Base-by-base conservation (phyloP, 1,140 invertebrate species). In the Chionoecetes opilio region DNA sequence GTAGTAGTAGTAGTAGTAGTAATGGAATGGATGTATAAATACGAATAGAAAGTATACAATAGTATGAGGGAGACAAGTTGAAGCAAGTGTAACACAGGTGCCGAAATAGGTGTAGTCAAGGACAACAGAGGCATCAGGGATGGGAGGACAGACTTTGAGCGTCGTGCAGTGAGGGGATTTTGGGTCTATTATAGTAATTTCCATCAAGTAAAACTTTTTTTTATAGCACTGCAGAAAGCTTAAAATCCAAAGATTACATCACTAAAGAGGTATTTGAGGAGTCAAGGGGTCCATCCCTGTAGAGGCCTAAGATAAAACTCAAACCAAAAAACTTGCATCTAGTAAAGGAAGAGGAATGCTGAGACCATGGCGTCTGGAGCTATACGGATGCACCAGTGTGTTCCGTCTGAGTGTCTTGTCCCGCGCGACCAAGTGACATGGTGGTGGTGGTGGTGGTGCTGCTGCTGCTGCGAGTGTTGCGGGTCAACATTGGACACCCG, bases 171-270 rank as follows among this genome's bases (percentile, higher is more conserved):
- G 84, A 90, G 34, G n/a, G 85, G 34, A 31, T 82, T 34, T 41
- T 31, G 46, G 29, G 21, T 46, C 9, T 31, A 31, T 41, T 90
- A 87, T 26, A 17, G 46, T 93, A 8, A 87, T 87, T 34, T 31
- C 82, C 89, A 21, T 93, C 82, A 6, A 53, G 2, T 6, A 41
- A 85, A 31, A 86, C 32, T 31, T 31, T 31, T 38, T 1, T 35
- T 31, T 31, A 63, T 37, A 90, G 3, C 37, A 91, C 93, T 94
- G 82, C 93, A 89, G n/a, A 94, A 94, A 63, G 93, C 93, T 94
- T 94, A 94, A 94, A 94, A 94, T 94, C 86, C 93, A 94, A n/a
- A 84, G 87, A 91, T 94, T 63, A 84, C 86, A 94, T 94, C 86
- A 94, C 93, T 91, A 86, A 91, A 41, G 92, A 75, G 53, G 94